These are phyloP conservation scores for Eulemur rufifrons DNA, from an alignment of 2,113 vertebrate genomes.

Conservation along the genomic window DNA sequence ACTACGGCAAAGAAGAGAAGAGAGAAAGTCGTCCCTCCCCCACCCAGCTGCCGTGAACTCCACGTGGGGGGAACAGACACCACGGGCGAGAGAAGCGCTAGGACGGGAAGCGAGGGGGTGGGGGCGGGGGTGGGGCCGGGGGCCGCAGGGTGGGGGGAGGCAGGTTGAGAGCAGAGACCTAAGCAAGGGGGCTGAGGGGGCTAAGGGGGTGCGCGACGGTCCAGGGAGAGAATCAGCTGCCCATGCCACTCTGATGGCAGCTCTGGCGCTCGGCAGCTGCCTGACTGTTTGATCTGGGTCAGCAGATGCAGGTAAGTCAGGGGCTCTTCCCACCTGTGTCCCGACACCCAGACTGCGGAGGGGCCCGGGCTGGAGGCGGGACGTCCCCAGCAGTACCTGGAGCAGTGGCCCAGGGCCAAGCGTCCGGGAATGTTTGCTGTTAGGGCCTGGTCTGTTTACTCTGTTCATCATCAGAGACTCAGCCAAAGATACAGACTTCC, in stretches of 20 bases:
- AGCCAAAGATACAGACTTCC: not conserved
- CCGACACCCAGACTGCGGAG: not conserved
- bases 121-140: no score
- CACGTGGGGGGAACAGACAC: not conserved
- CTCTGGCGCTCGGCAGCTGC: not conserved
- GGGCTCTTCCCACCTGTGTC: not conserved
- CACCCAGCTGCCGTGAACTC: fast-evolving
- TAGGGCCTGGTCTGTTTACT: not conserved
- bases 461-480: not conserved
- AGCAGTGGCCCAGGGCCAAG: fast-evolving
- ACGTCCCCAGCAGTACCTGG: not conserved
- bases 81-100: fast-evolving
- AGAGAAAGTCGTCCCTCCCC: not conserved
- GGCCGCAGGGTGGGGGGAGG: no score
- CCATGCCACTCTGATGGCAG: fast-evolving
- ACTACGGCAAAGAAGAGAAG: not conserved
- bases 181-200: not conserved
- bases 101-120: not conserved
- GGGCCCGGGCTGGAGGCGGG: not conserved
- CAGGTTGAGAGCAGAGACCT: not conserved
- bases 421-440: not conserved
- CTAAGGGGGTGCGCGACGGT: not conserved
- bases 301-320: not conserved
- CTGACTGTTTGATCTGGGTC: not conserved
- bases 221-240: not conserved